These are phyloP conservation scores for Brachyistius frenatus DNA, from an alignment of 2,113 vertebrate species.

Conservation along the genomic window DNA sequence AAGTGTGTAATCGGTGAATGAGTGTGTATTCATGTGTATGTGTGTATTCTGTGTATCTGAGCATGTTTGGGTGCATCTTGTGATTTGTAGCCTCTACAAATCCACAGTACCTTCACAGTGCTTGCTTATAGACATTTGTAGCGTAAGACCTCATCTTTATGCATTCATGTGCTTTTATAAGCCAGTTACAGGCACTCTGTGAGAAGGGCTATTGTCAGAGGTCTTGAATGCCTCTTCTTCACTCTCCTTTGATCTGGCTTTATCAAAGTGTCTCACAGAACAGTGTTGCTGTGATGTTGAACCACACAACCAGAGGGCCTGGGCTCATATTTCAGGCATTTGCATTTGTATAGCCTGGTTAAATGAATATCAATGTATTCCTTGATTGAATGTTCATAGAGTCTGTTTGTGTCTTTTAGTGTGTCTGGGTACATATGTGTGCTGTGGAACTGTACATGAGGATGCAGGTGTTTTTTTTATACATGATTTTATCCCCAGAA, in stretches of 20 bases:
- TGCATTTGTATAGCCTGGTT: conserved; percentile 70
- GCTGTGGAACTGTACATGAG: conserved; percentile 10
- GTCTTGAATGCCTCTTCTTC: conserved; percentile 66
- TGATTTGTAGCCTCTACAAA: conserved; percentile 20
- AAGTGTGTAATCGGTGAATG: conserved; percentile 13
- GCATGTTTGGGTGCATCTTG: conserved; percentile 1
- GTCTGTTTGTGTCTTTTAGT: background rate
- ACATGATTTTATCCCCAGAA: too few relatives aligned
- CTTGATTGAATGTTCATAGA: conserved; percentile 34
- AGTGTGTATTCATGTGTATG: background rate
- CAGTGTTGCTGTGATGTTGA: conserved; percentile 59
- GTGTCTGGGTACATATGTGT: conserved; percentile 4
- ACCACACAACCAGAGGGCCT: conserved; percentile 51
- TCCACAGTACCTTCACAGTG: background rate
- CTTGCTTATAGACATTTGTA: conserved; percentile 31
- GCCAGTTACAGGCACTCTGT: conserved; percentile 55
- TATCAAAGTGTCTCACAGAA: conserved; percentile 70
- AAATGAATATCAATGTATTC: conserved; percentile 60
- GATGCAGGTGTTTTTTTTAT: background rate
- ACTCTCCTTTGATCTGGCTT: conserved; percentile 70
- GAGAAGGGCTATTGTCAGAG: conserved; percentile 63
- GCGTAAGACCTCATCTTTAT: conserved; percentile 52
- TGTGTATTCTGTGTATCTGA: background rate
- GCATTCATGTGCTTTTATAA: conserved; percentile 49
- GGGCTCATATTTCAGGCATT: conserved; percentile 57